Evolutionary conservation across 1,140 invertebrate genomes (phyloP), one percentile per base, ranked within the genome.

Genomic region (Zaprionus ghesquierei): DNA sequence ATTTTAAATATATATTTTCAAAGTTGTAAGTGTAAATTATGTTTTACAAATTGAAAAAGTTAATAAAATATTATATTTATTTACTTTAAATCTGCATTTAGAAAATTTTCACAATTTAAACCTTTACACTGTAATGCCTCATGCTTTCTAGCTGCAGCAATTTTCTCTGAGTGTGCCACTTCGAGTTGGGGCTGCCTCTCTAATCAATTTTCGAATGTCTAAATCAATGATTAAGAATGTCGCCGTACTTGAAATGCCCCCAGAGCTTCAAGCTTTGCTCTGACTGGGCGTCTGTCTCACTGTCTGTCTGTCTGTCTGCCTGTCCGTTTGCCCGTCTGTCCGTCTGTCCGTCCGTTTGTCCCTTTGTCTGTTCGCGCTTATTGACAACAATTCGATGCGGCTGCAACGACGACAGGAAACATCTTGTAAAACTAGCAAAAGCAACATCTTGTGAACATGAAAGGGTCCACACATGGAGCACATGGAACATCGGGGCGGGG

Each of bases 371-470:
- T 70, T 75, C 69, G 56, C 61, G 74, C 55, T 72, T 89, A 91
- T 91, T 90, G 89, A 89, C 84, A 82, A 91, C 79, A 89, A 86
- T 86, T 89, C 89, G 89, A 90, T 89, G 79, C 75, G 77, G 77
- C 82, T 86, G 73, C 81, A 73, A 79, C 85, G 89, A 91, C 85
- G 89, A 91, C 89, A 91, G 89, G 89, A 91, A 91, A 91, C 89
- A 91, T 91, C 89, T 80, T 91, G 89, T 91, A 90, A 91, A 90
- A 91, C 89, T 81, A 91, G 89, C 81, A 89, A 90, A 86, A 77
- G 79, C 72, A 75, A 91, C 89, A 90, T 91, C 84, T 87, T 89
- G 81, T 90, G 81, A 85, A 89, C 81, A 89, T 90, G 75, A 82
- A 89, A 89, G 79, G 79, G 81, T 76, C 59, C 69, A 59, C 75